Conservation (phyloP, 2,113 vertebrate species). For the Cavia aperea region DNA sequence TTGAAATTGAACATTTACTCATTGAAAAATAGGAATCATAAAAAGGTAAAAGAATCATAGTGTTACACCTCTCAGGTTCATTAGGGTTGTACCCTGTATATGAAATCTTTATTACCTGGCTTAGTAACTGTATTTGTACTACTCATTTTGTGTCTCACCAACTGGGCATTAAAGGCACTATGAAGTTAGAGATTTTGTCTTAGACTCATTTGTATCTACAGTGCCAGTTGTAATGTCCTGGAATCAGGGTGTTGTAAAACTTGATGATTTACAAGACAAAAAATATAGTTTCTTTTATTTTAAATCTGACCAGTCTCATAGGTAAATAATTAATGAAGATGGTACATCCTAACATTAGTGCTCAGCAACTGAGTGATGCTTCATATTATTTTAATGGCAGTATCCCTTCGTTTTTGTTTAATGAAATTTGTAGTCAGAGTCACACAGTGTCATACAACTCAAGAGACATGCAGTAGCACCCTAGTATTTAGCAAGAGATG, state of each 20-base stretch:
- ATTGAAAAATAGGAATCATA: constrained; percentile 17
- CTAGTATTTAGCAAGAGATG: constrained; percentile 8
- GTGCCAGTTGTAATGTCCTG: background rate
- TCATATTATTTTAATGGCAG: background rate
- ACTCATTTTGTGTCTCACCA: background rate
- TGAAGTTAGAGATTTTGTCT: background rate
- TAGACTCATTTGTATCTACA: background rate
- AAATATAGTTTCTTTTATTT: background rate
- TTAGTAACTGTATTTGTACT: background rate
- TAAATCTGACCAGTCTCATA: background rate
- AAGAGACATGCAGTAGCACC: background rate
- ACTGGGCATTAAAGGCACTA: background rate
- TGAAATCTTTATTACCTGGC: background rate
- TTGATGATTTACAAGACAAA: constrained; percentile 18
- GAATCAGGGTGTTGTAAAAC: background rate
- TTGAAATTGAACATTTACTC: constrained; percentile 13
- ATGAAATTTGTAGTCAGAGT: constrained; percentile 11
- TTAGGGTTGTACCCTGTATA: background rate
- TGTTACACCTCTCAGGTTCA: background rate
- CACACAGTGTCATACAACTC: background rate
- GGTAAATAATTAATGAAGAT: constrained; percentile 17
- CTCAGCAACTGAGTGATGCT: background rate
- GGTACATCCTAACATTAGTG: background rate
- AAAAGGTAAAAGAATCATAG: background rate
- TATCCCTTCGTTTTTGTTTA: constrained; percentile 21